Percentiles rank a stretch among this genome's conserved stretches.
Conservation (phyloP, 2,888 invertebrate genomes). For the Calliphora vomitoria region DNA sequence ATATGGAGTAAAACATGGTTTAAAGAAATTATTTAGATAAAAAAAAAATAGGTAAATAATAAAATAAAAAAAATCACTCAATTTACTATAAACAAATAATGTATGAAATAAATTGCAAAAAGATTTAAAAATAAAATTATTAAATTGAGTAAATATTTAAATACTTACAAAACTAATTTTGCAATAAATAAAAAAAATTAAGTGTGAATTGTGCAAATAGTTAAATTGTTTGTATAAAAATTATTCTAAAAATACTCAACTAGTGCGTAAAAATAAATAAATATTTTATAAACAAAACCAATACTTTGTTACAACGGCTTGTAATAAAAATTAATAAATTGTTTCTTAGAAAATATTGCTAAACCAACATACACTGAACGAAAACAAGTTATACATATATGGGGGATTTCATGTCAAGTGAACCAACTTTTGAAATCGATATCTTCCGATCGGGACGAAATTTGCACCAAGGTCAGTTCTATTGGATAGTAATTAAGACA, state of each 20-base stretch:
- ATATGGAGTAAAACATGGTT: neutral
- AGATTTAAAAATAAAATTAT: neutral
- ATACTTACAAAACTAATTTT: neutral
- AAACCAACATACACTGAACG: neutral
- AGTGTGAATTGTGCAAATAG: slow-evolving; percentile 28
- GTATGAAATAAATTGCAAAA: neutral
- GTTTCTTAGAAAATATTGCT: too few species aligned
- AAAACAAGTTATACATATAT: neutral
- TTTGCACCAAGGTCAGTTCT: too few species aligned
- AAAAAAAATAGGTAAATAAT: neutral
- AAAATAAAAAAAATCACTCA: neutral
- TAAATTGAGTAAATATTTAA: slow-evolving; percentile 17
- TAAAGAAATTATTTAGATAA: neutral
- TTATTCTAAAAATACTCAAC: neutral
- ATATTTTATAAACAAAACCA: neutral
- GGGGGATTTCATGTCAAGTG: too few species aligned
- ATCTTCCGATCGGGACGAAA: too few species aligned
- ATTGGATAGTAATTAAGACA: too few species aligned
- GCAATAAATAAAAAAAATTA: neutral
- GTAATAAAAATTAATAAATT: too few species aligned
- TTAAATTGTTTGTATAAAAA: slow-evolving; percentile 6
- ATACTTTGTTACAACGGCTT: too few species aligned
- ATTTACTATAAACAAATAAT: neutral
- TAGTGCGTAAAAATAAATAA: slow-evolving; percentile 19
- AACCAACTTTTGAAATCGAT: too few species aligned